These are phyloP conservation scores for Andrena dorsata DNA, from an alignment of 2,888 invertebrate genomes.

Conservation along the genomic window DNA sequence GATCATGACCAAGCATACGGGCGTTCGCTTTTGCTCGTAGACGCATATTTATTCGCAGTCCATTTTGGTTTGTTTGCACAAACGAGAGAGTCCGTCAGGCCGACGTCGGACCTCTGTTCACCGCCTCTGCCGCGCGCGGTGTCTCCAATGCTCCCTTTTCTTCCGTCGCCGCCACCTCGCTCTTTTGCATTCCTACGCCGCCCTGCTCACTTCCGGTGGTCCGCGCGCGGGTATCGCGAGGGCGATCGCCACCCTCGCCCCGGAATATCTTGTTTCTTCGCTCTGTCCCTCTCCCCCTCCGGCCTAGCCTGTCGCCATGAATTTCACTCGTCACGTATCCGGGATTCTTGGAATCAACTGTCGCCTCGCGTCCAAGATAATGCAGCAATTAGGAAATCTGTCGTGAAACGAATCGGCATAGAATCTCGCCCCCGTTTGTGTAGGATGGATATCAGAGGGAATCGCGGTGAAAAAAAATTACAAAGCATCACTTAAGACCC, in stretches of 20 bases:
- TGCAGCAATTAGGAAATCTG: too few relatives aligned
- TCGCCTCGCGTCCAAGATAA: too few relatives aligned
- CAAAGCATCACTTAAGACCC: slow-evolving; percentile 82
- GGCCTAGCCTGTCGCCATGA: background rate
- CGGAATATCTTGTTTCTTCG: slow-evolving; percentile 44
- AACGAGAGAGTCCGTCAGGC: slow-evolving; percentile 81
- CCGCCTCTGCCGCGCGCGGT: slow-evolving; percentile 51
- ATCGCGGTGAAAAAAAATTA: slow-evolving; percentile 84
- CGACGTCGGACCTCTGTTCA: slow-evolving; percentile 76
- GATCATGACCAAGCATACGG: slow-evolving; percentile 85
- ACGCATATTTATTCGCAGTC: slow-evolving; percentile 85
- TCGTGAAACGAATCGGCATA: too few relatives aligned
- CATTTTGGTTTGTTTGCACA: slow-evolving; percentile 84
- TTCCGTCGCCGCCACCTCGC: slow-evolving; percentile 57
- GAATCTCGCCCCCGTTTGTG: background rate
- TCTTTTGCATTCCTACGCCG: slow-evolving; percentile 79
- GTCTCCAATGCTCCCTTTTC: slow-evolving; percentile 43
- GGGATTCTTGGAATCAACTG: background rate
- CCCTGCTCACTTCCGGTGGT: slow-evolving; percentile 70
- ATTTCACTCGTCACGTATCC: background rate
- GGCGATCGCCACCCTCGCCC: slow-evolving; percentile 55
- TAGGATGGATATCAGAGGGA: slow-evolving; percentile 75
- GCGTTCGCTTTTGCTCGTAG: slow-evolving; percentile 82
- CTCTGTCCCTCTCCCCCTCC: background rate
- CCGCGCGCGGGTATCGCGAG: slow-evolving; percentile 48